Conservation (phyloP, 1,140 invertebrate genomes). For the Orius insidiosus region DNA sequence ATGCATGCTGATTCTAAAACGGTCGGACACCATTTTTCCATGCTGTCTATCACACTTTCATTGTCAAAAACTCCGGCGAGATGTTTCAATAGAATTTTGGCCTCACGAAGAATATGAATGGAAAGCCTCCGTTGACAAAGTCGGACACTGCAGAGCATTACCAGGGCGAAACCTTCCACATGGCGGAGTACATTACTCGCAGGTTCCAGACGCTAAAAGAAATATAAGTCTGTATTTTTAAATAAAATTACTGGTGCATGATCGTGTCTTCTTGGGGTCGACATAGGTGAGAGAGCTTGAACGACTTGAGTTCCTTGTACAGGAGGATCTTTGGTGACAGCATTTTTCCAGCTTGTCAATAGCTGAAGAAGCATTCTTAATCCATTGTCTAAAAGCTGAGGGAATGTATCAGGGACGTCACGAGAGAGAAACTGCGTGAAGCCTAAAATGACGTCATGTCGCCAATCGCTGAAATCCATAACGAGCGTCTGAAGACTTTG, state of each 20-base stretch:
- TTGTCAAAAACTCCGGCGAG: conserved; percentile 39
- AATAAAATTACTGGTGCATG: conserved; percentile 9
- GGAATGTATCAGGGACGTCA: conserved; percentile 78
- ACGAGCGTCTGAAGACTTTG: conserved; percentile 92
- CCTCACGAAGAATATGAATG: conserved; percentile 71
- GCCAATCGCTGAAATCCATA: conserved; percentile 90
- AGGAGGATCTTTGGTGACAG: conserved; percentile 28
- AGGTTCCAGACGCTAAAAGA: conserved; percentile 42
- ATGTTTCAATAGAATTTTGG: conserved; percentile 37
- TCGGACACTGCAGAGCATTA: conserved; percentile 86
- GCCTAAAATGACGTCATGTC: conserved; percentile 84
- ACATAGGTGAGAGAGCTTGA: conserved; percentile 11
- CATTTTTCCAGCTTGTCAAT: conserved; percentile 82
- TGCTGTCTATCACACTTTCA: conserved; percentile 72
- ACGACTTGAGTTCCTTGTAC: background rate
- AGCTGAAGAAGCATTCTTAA: conserved; percentile 83
- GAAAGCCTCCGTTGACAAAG: conserved; percentile 68
- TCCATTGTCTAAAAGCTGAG: conserved; percentile 84
- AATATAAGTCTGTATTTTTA: background rate
- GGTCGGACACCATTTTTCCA: conserved; percentile 48
- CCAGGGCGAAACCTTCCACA: conserved; percentile 74
- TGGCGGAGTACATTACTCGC: conserved; percentile 55
- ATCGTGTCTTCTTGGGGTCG: conserved; percentile 10
- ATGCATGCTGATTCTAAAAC: conserved; percentile 39
- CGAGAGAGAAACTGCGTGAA: conserved; percentile 89